phyloP scores from a whole-genome alignment of 2,113 vertebrate genomes.

The Atlantisia rogersi region DNA sequence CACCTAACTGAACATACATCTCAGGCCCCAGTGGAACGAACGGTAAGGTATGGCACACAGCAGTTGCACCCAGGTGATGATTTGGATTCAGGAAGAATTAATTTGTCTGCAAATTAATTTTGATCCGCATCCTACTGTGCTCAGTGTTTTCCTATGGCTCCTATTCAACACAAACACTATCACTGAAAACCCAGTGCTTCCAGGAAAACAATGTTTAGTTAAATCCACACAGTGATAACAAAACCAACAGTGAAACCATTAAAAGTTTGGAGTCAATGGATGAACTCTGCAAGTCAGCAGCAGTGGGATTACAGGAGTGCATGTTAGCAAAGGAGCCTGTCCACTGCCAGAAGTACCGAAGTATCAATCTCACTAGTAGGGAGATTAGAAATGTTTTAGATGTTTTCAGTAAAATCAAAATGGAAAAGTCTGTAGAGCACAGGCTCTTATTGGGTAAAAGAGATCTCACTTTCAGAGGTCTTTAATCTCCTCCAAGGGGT shows the following conservation, averaged over 20 bases:
- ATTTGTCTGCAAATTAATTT: background rate
- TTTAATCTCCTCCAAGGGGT: background rate
- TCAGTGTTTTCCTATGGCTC: background rate
- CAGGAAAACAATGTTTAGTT: slow-evolving; percentile 17
- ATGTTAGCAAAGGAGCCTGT: background rate
- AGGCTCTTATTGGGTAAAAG: background rate
- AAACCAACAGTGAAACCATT: background rate
- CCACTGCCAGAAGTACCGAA: background rate
- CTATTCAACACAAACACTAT: slow-evolving; percentile 4
- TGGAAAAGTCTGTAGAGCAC: background rate
- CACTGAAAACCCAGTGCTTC: background rate
- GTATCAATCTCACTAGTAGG: background rate
- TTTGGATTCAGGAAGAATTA: background rate
- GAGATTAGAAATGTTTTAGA: background rate
- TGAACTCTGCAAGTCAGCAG: background rate
- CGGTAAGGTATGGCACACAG: background rate
- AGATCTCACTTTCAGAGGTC: background rate
- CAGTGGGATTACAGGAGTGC: background rate
- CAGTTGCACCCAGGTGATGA: background rate
- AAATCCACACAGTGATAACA: background rate
- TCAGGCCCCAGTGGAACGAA: background rate
- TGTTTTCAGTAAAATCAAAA: background rate
- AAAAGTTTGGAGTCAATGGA: background rate
- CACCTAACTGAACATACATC: background rate
- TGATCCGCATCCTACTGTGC: background rate